Base-by-base conservation (phyloP, 2,888 invertebrate species). In the Resseliella maxima region DNA sequence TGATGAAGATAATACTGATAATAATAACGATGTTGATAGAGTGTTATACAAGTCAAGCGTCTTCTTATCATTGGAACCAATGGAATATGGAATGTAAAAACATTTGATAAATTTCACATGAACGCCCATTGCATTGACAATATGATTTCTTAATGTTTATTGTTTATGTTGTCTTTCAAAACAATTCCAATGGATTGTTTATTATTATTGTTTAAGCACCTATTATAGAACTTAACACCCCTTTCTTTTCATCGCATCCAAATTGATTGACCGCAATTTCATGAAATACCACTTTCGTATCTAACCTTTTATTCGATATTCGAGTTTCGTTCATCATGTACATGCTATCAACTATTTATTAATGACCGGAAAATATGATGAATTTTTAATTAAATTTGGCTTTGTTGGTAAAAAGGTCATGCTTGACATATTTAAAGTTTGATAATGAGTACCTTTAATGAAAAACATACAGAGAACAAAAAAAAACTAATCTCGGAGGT, bases 131-230 rank as follows among this genome's bases (percentile, higher is more conserved):
- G 24, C 59, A 59, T 24, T 59, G 59, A 59, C 59, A 59, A 59
- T 24, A 18, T 24, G 24, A 59, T 59, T 2, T 24, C 46, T 50
- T 50, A 2, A 5, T 41, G 41, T 5, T 12, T 41, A 12, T 5
- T 41, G 50, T 50, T 50, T 50, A 24, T 59, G 59, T 59, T 59
- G 59, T 59, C 59, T 59, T 24, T 59, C 59, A 59, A 59, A 24
- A 24, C 59, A 59, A 24, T 59, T 59, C 24, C 59, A 10, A 59
- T 24, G 24, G 2, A 31, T 35, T 41, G 5, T 24, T 27, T 59
- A 27, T 72, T 72, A 18, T 72, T 72, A 72, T 72, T 72, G 18
- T 72, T 72, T 72, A 72, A 72, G 31, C 72, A 72, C 35, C 72
- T 72, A 72, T 50, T 72, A 72, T 72, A 35, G 31, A 10, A 72